Evolutionary conservation across 2,797 vertebrate species (phyloP), one percentile per base, ranked within the genome.

Genomic region (Galagoides demidoff): DNA sequence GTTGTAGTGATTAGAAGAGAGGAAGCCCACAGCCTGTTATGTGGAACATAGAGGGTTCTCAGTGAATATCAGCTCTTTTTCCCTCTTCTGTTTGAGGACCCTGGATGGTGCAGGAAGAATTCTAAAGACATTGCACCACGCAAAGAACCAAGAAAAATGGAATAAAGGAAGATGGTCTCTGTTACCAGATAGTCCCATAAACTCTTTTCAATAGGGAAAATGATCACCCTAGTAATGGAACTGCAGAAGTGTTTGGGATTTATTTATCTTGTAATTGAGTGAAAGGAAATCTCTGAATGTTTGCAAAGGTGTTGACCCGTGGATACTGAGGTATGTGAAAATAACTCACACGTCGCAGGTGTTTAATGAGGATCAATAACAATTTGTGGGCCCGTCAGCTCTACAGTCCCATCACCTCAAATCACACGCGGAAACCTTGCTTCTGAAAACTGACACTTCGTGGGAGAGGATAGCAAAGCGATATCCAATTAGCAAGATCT

Each of bases 351-450:
- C 13, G 0, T 95, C 77, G 86, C 82, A 68, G 77, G 63, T 89
- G 73, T 97, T 95, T 95, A 97, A 96, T 92, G 93, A 97, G 82
- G 86, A 94, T 97, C 89, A 96, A 92, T 93, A 85, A 71, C 52
- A 71, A 85, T 95, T 52, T 96, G 90, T 90, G 86, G 52, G 31
- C 61, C 73, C 0, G 0, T 92, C 63, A 25, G 55, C 63, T 74
- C 8, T 82, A 31, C 13, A 64, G 81, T 85, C 31, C 34, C 5
- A 31, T 95, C 84, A 92, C 59, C 52, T 92, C 57, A 73, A 76
- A 84, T 97, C 91, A 94, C 89, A 86, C 86, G 63, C 5, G 29
- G 68, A 55, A 96, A 39, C 64, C 29, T 55, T 64, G 34, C 64
- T 85, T 78, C 73, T 88, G 78, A 93, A 89, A 92, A 91, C 78